Evolutionary conservation across 2,113 vertebrate genomes (phyloP).

Genomic region (mouse (Mus musculus)): DNA sequence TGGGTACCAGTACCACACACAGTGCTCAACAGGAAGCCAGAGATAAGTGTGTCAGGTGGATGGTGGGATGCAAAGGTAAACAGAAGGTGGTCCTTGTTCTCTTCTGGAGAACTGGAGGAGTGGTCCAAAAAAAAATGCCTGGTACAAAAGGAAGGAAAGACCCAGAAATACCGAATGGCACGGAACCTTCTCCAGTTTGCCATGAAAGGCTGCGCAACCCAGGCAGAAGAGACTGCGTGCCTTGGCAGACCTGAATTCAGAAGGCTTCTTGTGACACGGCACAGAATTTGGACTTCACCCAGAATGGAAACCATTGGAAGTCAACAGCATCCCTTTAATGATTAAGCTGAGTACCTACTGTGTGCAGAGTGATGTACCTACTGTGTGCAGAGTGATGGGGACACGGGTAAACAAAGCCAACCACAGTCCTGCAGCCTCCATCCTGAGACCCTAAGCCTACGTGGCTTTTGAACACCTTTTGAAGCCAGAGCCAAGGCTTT

Average conservation of each 20-base stretch:
- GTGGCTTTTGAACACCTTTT: not conserved
- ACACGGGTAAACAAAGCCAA: not conserved
- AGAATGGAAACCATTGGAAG: conserved; percentile 16
- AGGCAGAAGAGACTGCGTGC: not conserved
- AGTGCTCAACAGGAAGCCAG: not conserved
- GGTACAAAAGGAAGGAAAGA: not conserved
- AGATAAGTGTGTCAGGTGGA: not conserved
- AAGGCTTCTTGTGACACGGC: not conserved
- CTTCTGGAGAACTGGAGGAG: not conserved
- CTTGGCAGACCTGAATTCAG: not conserved
- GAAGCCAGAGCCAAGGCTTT: not conserved
- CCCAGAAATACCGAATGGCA: not conserved
- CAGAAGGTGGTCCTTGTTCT: not conserved
- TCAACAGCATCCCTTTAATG: not conserved
- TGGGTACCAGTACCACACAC: not conserved
- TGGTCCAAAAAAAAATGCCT: not conserved
- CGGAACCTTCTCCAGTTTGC: not conserved
- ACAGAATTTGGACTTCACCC: not conserved
- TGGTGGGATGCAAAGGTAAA: not conserved
- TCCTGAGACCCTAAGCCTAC: not conserved
- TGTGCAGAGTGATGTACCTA: no score
- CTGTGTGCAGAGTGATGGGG: not conserved
- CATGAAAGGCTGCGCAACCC: not conserved
- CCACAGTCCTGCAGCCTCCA: not conserved
- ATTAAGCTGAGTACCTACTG: not conserved